Conservation (phyloP, 2,797 vertebrate genomes). For the Pelobates cultripes region DNA sequence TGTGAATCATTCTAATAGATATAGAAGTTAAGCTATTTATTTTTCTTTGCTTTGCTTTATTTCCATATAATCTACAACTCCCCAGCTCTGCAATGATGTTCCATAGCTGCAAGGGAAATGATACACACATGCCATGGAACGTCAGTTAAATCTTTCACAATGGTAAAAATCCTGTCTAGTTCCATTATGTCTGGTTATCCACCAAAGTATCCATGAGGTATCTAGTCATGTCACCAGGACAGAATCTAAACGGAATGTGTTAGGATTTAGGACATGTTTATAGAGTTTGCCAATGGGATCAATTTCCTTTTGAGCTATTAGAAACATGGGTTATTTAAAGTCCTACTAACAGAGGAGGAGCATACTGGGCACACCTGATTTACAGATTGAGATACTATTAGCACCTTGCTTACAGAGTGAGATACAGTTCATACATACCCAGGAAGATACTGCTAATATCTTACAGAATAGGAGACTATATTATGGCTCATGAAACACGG, state of each 20-base stretch:
- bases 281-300: not conserved
- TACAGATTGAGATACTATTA: too few species aligned
- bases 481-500: too few species aligned
- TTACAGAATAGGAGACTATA: too few species aligned
- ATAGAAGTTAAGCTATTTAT: too few species aligned
- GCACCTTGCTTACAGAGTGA: too few species aligned
- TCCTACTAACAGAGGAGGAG: not conserved
- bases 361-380: not conserved
- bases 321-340: conserved; percentile 2
- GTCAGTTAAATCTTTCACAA: not conserved
- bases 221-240: not conserved
- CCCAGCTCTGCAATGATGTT: not conserved
- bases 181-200: not conserved
- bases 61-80: too few species aligned
- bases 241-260: not conserved
- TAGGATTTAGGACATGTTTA: not conserved
- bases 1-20: too few species aligned
- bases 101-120: not conserved
- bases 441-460: too few species aligned
- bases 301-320: not conserved
- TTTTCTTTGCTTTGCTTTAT: too few species aligned
- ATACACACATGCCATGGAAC: not conserved
- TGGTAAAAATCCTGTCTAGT: not conserved
- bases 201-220: conserved; percentile 2
- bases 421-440: too few species aligned